A percentile compares a stretch with the other conserved stretches of the same genome.
Evolutionary conservation across 1,140 invertebrate genomes (phyloP).

Genomic region (Lordiphosa collinella): DNA sequence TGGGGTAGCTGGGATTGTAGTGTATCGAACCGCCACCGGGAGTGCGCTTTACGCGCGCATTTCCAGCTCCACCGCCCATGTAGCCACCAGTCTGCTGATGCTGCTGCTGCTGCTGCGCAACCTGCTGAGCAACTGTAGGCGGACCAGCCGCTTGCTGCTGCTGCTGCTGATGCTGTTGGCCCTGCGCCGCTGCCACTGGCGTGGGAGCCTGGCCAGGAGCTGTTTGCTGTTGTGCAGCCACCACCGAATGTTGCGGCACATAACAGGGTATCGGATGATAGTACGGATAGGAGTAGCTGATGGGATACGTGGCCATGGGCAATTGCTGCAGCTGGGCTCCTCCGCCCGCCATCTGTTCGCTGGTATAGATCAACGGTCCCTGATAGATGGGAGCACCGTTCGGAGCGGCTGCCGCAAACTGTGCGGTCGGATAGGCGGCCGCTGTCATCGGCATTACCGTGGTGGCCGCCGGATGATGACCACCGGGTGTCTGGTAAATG

Average conservation of each 20-base stretch:
- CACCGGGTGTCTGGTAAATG: constrained; percentile 66
- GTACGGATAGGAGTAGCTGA: constrained; percentile 74
- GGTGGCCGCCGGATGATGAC: constrained; percentile 45
- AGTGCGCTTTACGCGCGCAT: constrained; percentile 63
- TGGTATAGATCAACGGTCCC: constrained; percentile 72
- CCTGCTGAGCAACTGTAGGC: constrained; percentile 46
- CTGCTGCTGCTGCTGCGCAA: constrained; percentile 25
- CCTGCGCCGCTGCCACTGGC: constrained; percentile 33
- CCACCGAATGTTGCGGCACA: constrained; percentile 56
- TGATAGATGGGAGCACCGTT: constrained; percentile 76
- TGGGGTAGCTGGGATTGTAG: constrained; percentile 57
- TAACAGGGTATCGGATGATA: constrained; percentile 79
- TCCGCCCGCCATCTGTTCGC: constrained; percentile 60
- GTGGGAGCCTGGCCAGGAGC: constrained; percentile 15
- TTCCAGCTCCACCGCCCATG: constrained; percentile 20
- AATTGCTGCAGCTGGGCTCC: constrained; percentile 70
- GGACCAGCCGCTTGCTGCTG: constrained; percentile 60
- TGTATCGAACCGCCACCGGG: constrained; percentile 64
- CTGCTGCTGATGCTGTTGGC: constrained; percentile 32
- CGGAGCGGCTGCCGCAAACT: constrained; percentile 63
- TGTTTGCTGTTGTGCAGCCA: constrained; percentile 45
- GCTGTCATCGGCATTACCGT: constrained; percentile 65
- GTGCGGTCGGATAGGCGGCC: constrained; percentile 68
- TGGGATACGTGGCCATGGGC: constrained; percentile 76
- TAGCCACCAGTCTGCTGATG: constrained; percentile 16